Percentiles rank a stretch among this genome's conserved stretches.
Conservation (phyloP, 1,140 invertebrate genomes). For the Melanaphis sacchari region DNA sequence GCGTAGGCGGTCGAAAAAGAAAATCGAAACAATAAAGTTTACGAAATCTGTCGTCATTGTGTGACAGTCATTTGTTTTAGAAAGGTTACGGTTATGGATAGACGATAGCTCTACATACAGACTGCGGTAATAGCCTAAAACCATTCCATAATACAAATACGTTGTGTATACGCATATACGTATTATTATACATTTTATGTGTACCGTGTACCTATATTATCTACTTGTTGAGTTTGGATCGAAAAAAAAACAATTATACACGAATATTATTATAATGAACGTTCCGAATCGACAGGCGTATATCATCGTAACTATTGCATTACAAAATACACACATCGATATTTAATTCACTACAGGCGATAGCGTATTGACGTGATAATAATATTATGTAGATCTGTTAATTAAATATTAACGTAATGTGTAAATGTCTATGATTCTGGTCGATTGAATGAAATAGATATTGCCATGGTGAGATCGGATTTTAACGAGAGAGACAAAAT, state of each 20-base stretch:
- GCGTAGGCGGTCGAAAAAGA: constrained; percentile 35
- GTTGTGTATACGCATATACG: background rate
- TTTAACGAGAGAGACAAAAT: constrained; percentile 10
- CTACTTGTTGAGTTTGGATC: background rate
- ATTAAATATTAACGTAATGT: background rate
- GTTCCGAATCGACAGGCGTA: background rate
- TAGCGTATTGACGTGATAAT: background rate
- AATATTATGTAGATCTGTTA: background rate
- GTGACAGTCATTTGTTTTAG: constrained; percentile 20
- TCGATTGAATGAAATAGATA: background rate
- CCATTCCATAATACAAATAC: background rate
- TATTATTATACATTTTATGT: background rate
- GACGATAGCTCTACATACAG: background rate
- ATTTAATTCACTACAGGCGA: background rate
- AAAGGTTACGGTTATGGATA: constrained; percentile 20
- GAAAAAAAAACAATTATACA: background rate
- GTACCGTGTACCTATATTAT: background rate
- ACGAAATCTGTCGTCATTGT: constrained; percentile 45
- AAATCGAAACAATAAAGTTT: constrained; percentile 49
- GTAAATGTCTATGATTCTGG: background rate
- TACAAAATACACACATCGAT: background rate
- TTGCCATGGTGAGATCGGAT: background rate
- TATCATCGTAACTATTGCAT: background rate
- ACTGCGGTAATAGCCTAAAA: background rate
- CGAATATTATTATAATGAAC: background rate